Base-by-base conservation (phyloP, 1,140 invertebrate genomes). In the Aplysia californica region DNA sequence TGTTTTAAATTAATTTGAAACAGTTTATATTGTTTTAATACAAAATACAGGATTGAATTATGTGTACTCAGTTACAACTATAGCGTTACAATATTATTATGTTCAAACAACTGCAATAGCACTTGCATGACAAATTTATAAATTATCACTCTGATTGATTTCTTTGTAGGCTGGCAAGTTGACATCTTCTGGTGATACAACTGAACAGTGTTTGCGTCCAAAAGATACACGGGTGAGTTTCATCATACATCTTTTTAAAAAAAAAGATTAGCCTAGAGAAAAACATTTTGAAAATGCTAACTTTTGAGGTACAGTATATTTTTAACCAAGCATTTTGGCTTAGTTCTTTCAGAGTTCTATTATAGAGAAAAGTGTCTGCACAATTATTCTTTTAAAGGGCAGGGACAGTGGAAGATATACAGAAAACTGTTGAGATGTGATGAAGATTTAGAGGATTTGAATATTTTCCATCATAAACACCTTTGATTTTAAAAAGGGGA, bases 121-220 rank as follows among this genome's bases (percentile, higher is more conserved):
- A n/a, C n/a, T n/a, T n/a, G n/a, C n/a, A n/a, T n/a, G n/a, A n/a
- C n/a, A n/a, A n/a, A n/a, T n/a, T n/a, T n/a, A n/a, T n/a, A n/a
- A n/a, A 20, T 10, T 18, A 68, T 4, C 39, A 6, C 39, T 44
- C 44, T 6, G 6, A 6, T 66, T 66, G 31, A 50, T 72, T 79
- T 68, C 39, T 68, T 82, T 83, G 15, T 76, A 90, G 89, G 89
- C 89, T 76, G 89, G 89, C 29, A 89, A 88, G 78, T 68, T 89
- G 74, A 90, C 86, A 55, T 79, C 82, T 58, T 79, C 85, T 59
- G 87, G 88, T 35, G 88, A 90, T 41, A 83, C 86, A 58, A 83
- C 85, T 33, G 76, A 76, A 21, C 80, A 77, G 64, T 89, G 87
- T 76, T 36, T 89, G 61, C 85, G 81, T 66, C 80, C 85, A 33